phyloP scores from a whole-genome alignment of 2,888 invertebrate species.

The Loripinus fragilis region DNA sequence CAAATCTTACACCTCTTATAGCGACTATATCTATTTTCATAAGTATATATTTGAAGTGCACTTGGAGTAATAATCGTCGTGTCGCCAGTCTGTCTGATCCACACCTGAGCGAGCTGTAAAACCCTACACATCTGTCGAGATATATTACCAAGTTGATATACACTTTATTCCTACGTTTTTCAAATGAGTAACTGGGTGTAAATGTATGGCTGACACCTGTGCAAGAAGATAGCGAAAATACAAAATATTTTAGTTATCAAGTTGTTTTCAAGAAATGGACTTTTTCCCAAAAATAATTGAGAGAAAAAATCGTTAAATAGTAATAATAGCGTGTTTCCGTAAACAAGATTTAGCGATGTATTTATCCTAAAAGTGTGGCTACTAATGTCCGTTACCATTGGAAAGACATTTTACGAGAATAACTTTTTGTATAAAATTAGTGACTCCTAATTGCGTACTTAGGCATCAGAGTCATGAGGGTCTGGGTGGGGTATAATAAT shows the following conservation, averaged over 20 bases:
- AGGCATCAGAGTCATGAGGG: too few relatives aligned
- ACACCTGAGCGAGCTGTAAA: slow-evolving; percentile 55
- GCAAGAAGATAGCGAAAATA: slow-evolving; percentile 2
- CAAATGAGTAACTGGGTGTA: slow-evolving; percentile 9
- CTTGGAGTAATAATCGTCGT: slow-evolving; percentile 48
- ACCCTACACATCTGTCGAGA: neutral
- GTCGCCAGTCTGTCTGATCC: slow-evolving; percentile 60
- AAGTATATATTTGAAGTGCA: slow-evolving; percentile 54
- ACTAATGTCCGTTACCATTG: too few relatives aligned
- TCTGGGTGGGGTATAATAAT: too few relatives aligned
- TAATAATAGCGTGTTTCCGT: too few relatives aligned
- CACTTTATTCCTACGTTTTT: slow-evolving; percentile 1
- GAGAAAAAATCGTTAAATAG: too few relatives aligned
- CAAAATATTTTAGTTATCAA: neutral
- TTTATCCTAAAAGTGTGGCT: too few relatives aligned
- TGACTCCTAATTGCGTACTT: too few relatives aligned
- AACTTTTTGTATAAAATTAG: too few relatives aligned
- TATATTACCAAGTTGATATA: neutral
- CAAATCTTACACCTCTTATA: slow-evolving; percentile 8
- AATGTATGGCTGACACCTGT: slow-evolving; percentile 12
- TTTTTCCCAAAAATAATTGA: neutral
- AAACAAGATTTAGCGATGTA: too few relatives aligned
- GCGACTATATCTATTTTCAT: slow-evolving; percentile 15
- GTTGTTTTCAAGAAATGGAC: neutral
- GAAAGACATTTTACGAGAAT: too few relatives aligned